These are phyloP conservation scores for Hemicordylus capensis DNA, from an alignment of 2,113 vertebrate species.

Conservation along the genomic window DNA sequence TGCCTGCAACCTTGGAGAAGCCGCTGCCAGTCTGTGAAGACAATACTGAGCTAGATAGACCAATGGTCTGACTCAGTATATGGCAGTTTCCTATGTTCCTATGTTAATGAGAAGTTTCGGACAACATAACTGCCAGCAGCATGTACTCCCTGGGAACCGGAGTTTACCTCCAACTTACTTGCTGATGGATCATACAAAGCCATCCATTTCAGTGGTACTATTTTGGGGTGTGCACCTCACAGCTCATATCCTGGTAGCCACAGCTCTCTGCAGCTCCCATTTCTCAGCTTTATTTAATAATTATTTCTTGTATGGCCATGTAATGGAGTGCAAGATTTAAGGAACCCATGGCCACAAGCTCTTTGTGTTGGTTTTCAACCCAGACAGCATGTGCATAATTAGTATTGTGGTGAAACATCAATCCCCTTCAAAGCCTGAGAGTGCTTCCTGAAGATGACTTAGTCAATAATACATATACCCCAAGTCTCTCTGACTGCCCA, in stretches of 20 bases:
- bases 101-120: no score
- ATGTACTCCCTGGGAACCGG: no score
- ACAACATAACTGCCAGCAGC: no score
- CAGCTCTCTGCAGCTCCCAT: not conserved
- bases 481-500: conserved; percentile 22
- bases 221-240: not conserved
- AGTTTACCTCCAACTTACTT: no score
- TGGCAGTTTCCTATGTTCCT: no score
- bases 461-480: conserved; percentile 52
- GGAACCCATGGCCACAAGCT: conserved; percentile 5
- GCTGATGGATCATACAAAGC: no score
- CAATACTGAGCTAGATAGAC: no score
- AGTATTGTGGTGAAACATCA: not conserved
- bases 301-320: not conserved
- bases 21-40: no score
- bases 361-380: conserved; percentile 44
- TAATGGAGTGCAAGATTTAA: not conserved
- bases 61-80: no score
- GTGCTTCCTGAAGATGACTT: conserved; percentile 38
- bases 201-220: no score
- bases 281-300: not conserved
- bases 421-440: not conserved
- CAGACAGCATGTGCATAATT: conserved; percentile 56
- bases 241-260: not conserved
- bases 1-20: no score